A percentile compares a stretch with the other conserved stretches of the same genome.
Evolutionary conservation across 1,140 invertebrate species (phyloP).

Genomic region (Hypothenemus hampei): DNA sequence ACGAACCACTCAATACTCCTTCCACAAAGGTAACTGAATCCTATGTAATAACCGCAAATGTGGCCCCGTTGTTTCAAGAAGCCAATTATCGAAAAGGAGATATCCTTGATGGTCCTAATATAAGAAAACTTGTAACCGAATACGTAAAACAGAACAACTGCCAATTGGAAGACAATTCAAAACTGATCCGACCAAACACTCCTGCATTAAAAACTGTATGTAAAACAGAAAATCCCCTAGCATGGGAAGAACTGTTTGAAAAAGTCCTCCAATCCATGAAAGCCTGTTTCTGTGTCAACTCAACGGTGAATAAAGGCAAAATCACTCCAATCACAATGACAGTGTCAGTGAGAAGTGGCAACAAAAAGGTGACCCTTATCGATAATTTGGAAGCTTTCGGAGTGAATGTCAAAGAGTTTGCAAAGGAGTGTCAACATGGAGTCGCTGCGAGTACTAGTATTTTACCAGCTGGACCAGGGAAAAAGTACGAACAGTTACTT

Average conservation of each 20-base stretch:
- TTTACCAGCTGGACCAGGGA: conserved; percentile 61
- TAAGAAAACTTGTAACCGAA: conserved; percentile 66
- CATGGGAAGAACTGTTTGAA: conserved; percentile 70
- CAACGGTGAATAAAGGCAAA: conserved; percentile 64
- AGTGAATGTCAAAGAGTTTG: conserved; percentile 72
- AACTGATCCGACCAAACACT: conserved; percentile 52
- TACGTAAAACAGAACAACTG: conserved; percentile 73
- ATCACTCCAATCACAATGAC: conserved; percentile 74
- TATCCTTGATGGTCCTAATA: conserved; percentile 58
- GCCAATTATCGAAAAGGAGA: conserved; percentile 68
- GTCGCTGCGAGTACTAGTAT: conserved; percentile 83
- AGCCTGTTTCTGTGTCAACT: conserved; percentile 64
- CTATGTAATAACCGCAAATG: conserved; percentile 62
- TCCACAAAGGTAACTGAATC: conserved; percentile 58
- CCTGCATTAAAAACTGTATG: conserved; percentile 39
- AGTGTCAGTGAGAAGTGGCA: conserved; percentile 71
- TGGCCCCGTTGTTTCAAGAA: conserved; percentile 59
- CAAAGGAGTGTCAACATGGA: conserved; percentile 74
- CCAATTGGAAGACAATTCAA: conserved; percentile 49
- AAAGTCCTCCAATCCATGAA: conserved; percentile 70
- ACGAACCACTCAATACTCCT: conserved; percentile 30
- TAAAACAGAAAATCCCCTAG: conserved; percentile 48
- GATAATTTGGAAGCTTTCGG: conserved; percentile 83
- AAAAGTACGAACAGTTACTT: conserved; percentile 72
- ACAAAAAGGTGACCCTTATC: conserved; percentile 87